Conservation (phyloP, 2,113 vertebrate species). For the Limanda limanda region DNA sequence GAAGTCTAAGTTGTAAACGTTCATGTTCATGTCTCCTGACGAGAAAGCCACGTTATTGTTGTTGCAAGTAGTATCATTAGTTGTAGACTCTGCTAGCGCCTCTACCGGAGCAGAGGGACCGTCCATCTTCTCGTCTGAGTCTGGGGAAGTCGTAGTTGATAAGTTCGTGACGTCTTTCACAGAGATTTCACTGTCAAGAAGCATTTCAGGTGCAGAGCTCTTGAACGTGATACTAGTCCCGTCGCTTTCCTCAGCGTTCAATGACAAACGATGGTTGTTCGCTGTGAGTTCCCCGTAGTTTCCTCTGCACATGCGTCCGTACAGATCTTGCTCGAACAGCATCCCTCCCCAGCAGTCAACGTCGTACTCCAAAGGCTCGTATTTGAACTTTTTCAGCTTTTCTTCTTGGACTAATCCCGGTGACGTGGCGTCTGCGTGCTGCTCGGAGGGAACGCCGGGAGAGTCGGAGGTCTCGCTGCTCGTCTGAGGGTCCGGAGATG, state of each 20-base stretch:
- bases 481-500: constrained; percentile 51
- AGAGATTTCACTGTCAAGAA: constrained; percentile 46
- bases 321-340: constrained; percentile 74
- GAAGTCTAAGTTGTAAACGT: constrained; percentile 75
- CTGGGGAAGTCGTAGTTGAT: background rate
- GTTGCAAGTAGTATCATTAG: constrained; percentile 14
- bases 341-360: constrained; percentile 68
- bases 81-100: constrained; percentile 2
- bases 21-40: constrained; percentile 77
- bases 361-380: constrained; percentile 72
- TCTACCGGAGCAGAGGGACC: constrained; percentile 22
- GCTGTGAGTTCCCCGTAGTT: constrained; percentile 50
- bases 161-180: constrained; percentile 46
- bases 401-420: constrained; percentile 49
- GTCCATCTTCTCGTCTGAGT: constrained; percentile 23
- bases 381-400: constrained; percentile 71
- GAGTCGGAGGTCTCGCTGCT: constrained; percentile 54
- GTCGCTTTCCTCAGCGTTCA: constrained; percentile 26
- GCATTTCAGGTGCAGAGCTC: constrained; percentile 29
- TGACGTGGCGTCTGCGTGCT: constrained; percentile 5
- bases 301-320: constrained; percentile 61
- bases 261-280: constrained; percentile 36
- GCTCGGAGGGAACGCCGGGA: constrained; percentile 32
- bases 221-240: constrained; percentile 19
- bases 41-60: constrained; percentile 68